Evolutionary conservation across 1,140 invertebrate species (phyloP).

Genomic region (Neodiprion virginianus): DNA sequence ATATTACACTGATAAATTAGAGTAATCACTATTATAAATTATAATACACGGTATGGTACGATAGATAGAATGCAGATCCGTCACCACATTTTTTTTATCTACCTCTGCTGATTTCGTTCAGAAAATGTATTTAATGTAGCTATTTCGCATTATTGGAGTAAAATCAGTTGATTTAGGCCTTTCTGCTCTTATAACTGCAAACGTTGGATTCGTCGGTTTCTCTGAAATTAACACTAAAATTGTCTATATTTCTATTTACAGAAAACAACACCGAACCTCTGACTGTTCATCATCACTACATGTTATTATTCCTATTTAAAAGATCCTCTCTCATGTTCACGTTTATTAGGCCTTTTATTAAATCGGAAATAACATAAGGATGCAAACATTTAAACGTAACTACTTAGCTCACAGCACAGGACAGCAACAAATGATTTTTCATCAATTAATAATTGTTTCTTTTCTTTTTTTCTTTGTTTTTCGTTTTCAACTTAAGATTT

Average conservation of each 20-base stretch:
- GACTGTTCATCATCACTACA: not conserved
- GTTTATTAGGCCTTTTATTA: not conserved
- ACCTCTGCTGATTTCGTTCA: not conserved
- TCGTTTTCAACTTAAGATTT: conserved; percentile 44
- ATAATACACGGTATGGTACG: not conserved
- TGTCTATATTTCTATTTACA: not conserved
- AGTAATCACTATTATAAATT: not conserved
- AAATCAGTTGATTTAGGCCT: not conserved
- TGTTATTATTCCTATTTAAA: not conserved
- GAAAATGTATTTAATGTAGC: not conserved
- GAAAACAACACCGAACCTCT: not conserved
- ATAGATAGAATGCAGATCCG: conserved; percentile 5
- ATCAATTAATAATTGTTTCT: not conserved
- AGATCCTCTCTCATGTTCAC: not conserved
- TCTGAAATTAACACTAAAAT: not conserved
- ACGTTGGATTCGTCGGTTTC: not conserved
- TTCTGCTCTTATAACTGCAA: not conserved
- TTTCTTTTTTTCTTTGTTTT: not conserved
- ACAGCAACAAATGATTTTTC: not conserved
- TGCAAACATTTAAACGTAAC: not conserved
- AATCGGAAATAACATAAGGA: not conserved
- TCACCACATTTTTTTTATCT: not conserved
- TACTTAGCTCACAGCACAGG: not conserved
- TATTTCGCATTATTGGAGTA: not conserved
- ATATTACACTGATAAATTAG: not conserved